Conservation (phyloP, 1,140 invertebrate species). For the Drosophila mauritiana region DNA sequence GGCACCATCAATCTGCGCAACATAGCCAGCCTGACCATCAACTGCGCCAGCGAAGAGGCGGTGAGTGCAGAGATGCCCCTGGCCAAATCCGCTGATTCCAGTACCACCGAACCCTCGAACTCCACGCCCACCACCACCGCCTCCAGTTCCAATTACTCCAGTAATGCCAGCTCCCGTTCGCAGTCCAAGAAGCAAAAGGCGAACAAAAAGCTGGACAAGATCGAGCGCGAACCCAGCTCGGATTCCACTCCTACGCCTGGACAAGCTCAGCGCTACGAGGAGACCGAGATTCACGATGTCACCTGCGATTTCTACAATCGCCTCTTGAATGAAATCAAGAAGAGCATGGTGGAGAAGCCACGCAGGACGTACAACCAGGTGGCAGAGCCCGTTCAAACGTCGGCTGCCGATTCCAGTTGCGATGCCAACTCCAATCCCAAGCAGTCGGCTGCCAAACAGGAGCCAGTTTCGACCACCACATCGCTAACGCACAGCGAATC, state of each 20-base stretch:
- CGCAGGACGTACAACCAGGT: conserved; percentile 17
- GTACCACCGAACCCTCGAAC: conserved; percentile 34
- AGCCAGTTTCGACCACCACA: conserved; percentile 49
- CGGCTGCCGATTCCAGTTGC: conserved; percentile 56
- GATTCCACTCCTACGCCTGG: conserved; percentile 32
- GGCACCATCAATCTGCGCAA: conserved; percentile 83
- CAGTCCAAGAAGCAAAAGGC: conserved; percentile 75
- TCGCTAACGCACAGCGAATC: conserved; percentile 41
- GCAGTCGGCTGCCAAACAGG: conserved; percentile 4
- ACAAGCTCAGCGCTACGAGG: conserved; percentile 28
- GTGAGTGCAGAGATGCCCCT: conserved; percentile 69
- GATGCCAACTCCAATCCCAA: conserved; percentile 48
- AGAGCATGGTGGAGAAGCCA: conserved; percentile 72
- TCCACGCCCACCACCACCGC: conserved; percentile 54
- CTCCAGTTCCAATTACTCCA: conserved; percentile 73
- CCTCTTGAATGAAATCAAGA: conserved; percentile 80
- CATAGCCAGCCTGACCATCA: conserved; percentile 81
- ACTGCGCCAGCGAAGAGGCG: conserved; percentile 76
- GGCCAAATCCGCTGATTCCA: conserved; percentile 34
- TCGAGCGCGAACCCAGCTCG: conserved; percentile 2
- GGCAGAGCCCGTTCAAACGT: conserved; percentile 35
- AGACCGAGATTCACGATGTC: conserved; percentile 57
- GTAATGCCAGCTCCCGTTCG: conserved; percentile 74
- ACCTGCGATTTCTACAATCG: conserved; percentile 84
- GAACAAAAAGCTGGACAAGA: conserved; percentile 29